phyloP scores from a whole-genome alignment of 92 coral and sea anemone species.

The Pocillopora meandrina region DNA sequence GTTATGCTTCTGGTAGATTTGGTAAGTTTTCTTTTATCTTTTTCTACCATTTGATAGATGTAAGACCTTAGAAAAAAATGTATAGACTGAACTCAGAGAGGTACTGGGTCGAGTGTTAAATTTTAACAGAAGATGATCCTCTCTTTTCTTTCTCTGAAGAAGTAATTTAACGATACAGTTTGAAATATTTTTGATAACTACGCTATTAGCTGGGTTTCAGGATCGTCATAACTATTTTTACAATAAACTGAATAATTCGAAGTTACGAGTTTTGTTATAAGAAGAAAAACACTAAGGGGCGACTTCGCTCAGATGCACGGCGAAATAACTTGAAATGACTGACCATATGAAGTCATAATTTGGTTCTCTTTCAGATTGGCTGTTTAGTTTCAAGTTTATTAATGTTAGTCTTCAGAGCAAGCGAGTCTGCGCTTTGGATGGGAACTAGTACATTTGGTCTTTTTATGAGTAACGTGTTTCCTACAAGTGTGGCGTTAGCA shows the following conservation, averaged over 20 bases:
- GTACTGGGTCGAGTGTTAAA: not conserved
- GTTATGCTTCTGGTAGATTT: slow-evolving; percentile 77
- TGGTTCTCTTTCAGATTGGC: slow-evolving; percentile 55
- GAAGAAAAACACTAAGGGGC: too few relatives aligned
- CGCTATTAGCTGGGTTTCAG: too few relatives aligned
- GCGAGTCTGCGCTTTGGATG: slow-evolving; percentile 76
- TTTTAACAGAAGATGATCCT: too few relatives aligned
- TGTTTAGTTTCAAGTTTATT: slow-evolving; percentile 73
- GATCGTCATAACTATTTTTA: too few relatives aligned
- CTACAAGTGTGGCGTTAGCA: slow-evolving; percentile 88
- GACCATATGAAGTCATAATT: not conserved
- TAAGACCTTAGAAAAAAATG: too few relatives aligned
- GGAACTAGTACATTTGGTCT: slow-evolving; percentile 90
- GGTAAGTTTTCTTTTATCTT: slow-evolving; percentile 52
- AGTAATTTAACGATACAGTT: too few relatives aligned
- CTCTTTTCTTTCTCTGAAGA: too few relatives aligned
- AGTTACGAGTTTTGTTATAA: too few relatives aligned
- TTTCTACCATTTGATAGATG: not conserved
- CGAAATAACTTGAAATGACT: too few relatives aligned
- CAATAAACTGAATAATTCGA: too few relatives aligned
- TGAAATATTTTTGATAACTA: too few relatives aligned
- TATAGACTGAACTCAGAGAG: not conserved
- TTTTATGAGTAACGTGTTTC: slow-evolving; percentile 95
- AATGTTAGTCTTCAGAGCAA: slow-evolving; percentile 78
- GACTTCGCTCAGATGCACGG: too few relatives aligned